Evolutionary conservation across 1,140 invertebrate genomes (phyloP), one percentile per base, ranked within the genome.

Genomic region (Cyclargus thomasi): DNA sequence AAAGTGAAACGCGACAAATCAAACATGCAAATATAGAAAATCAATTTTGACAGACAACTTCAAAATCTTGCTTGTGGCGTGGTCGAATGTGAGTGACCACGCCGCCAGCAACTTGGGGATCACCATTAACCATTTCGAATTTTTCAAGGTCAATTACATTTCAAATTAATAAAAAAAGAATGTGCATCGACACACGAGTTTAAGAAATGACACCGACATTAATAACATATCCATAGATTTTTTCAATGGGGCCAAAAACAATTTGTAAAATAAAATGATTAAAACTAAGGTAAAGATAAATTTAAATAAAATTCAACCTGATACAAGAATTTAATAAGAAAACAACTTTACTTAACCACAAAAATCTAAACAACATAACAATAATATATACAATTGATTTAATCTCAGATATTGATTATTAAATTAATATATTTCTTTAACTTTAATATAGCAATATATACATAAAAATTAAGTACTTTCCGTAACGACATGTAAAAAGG

Each of bases 1-100:
- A 69, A 66, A 78, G 72, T 76, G 70, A 72, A 65, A 78, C 76
- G 74, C 74, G 63, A 72, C 68, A 72, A 72, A 68, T 65, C 73
- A 78, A 68, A 73, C 76, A 76, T 76, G 73, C 76, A 76, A 70
- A 68, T 57, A 63, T 62, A 66, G 59, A 39, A 55, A 36, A 55
- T 64, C 55, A 62, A 17, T 55, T 18, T 18, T 16, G 17, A 59
- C 17, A 17, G 5, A 55, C 55, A 21, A 59, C 18, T 59, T 11
- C 10, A 11, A 17, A 59, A 59, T 18, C 1, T 11, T 59, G 17
- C 18, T 20, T 11, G 18, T 21, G 18, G 2, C 55, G 20, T 59
- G 55, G 55, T 59, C 55, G 11, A 18, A 20, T 20, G 7, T 2
- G 21, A 18, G 55, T 59, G 55, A 20, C 55, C 55, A 59, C 55